A percentile compares a stretch with the other conserved stretches of the same genome.
Evolutionary conservation across 2,113 vertebrate species (phyloP).

Genomic region (Phalacrocorax carbo): DNA sequence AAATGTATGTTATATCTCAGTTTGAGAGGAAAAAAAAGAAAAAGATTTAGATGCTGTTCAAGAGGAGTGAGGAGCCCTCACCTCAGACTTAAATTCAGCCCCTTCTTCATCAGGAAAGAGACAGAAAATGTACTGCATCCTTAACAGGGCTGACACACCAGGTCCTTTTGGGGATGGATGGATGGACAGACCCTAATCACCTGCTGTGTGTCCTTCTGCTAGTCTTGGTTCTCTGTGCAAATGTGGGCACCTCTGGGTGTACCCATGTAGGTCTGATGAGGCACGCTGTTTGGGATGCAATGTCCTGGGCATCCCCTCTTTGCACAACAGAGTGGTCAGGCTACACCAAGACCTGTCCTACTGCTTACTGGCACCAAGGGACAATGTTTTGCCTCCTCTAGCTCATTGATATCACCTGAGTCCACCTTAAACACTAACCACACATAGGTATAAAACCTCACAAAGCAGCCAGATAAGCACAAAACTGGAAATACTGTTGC

Average conservation of each 20-base stretch:
- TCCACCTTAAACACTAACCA: not conserved
- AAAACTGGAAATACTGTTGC: not conserved
- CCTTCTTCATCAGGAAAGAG: not conserved
- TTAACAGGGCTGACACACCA: not conserved
- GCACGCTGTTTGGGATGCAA: not conserved
- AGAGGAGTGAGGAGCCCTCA: not conserved
- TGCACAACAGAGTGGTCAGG: not conserved
- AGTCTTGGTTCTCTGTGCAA: not conserved
- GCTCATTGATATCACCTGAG: not conserved
- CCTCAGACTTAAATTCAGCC: not conserved
- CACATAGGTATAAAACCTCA: fast-evolving
- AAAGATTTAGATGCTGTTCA: not conserved
- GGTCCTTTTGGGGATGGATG: not conserved
- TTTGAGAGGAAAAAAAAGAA: not conserved
- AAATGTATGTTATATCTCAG: not conserved
- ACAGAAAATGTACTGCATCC: not conserved
- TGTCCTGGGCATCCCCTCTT: not conserved
- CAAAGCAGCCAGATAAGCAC: not conserved
- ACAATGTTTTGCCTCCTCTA: not conserved
- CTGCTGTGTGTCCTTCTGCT: not conserved
- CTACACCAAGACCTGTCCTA: not conserved
- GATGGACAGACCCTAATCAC: not conserved
- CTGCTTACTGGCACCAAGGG: not conserved
- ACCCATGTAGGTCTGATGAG: fast-evolving
- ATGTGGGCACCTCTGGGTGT: fast-evolving